Evolutionary conservation across 2,797 vertebrate species (phyloP).

Genomic region (Etheostoma perlongum): DNA sequence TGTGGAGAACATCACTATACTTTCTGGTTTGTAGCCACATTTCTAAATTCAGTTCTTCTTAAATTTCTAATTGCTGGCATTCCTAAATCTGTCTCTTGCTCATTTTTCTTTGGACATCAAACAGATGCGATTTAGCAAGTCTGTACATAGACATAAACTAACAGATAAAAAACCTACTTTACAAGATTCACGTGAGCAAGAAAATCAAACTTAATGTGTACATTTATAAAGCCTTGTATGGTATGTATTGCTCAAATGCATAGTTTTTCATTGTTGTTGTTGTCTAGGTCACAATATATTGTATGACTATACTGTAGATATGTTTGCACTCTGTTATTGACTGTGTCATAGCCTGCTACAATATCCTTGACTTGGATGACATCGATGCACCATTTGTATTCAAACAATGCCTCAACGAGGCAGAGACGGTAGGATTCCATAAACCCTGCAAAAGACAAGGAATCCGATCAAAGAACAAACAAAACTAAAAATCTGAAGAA

Average conservation of each 20-base stretch:
- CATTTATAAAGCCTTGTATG: background rate
- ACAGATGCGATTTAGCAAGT: background rate
- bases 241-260: background rate
- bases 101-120: background rate
- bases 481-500: background rate
- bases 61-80: background rate
- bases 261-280: conserved; percentile 13
- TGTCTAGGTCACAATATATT: conserved; percentile 17
- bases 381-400: conserved; percentile 43
- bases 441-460: background rate
- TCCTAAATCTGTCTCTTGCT: background rate
- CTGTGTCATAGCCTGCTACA: conserved; percentile 47
- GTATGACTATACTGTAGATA: conserved; percentile 25
- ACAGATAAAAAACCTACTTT: background rate
- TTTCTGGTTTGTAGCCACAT: conserved; percentile 1
- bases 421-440: conserved; percentile 18
- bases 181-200: background rate
- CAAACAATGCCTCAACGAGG: conserved; percentile 31
- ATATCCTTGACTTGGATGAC: conserved; percentile 40
- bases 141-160: background rate
- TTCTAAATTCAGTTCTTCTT: background rate
- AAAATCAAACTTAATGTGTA: background rate
- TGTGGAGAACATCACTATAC: background rate
- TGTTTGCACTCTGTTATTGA: conserved; percentile 21
- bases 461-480: background rate